Evolutionary conservation across 2,888 invertebrate genomes (phyloP), one percentile per base, ranked within the genome.

Genomic region (Arctia plantaginis): DNA sequence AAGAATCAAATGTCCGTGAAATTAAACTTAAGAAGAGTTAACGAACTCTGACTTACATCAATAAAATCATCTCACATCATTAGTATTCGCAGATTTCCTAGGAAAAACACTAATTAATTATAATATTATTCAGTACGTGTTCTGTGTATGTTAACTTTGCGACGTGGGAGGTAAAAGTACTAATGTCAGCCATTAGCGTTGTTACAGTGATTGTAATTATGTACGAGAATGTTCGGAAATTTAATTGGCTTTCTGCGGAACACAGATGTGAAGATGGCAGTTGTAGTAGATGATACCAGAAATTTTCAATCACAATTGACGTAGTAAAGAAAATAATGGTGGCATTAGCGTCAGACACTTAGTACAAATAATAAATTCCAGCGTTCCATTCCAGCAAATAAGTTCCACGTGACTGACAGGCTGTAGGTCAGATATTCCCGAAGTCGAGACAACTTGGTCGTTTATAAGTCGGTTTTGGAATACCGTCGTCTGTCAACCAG

Each of bases 61-160:
- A 23, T 68, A 59, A 70, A 59, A 66, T 66, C 66, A 66, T 74
- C 74, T 69, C 39, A 47, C 23, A 64, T 55, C 55, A 72, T 75
- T 75, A 72, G 68, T 79, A 79, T 81, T 70, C 69, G 62, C 39
- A 68, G 77, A 75, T 84, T 84, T 83, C 78, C 74, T 77, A 77
- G 84, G 80, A 84, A 83, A 83, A 81, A 66, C 76, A 76, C 76
- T 84, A 83, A 83, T 84, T 67, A 74, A 83, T 82, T 83, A 78
- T 77, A 82, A 82, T 83, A 84, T 69, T 59, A 83, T 74, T 77
- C 82, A 66, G 77, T 72, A 80, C 83, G 81, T 84, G 83, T 73
- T n/a, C 51, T 65, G 80, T 70, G 64, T 83, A 72, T 72, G 64
- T 33, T 73, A 55, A 71, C 18, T 39, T 62, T 27, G 35, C 83